Evolutionary conservation across 2,888 invertebrate genomes (phyloP), one percentile per base, ranked within the genome.

Genomic region (Cordylochernes scorpioides): DNA sequence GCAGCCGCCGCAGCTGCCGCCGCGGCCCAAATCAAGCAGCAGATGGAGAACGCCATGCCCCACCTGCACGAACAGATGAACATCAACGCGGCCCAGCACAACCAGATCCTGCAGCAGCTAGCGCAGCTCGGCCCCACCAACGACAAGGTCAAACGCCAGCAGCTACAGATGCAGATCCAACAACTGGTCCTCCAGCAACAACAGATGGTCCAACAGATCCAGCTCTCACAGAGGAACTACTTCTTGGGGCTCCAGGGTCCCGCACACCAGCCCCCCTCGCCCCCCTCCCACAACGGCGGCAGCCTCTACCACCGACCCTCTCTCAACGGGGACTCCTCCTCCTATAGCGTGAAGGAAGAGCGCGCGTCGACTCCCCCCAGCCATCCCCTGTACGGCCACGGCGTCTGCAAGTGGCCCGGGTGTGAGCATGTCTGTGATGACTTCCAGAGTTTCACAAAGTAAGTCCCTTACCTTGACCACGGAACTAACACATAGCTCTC

Each of bases 351-450:
- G 16, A 38, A 34, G 19, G 28, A 19, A 8, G 21, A 19, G 24
- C 15, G 30, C 14, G 22, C 25, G 9, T 27, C 32, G 12, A 29
- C 29, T 25, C 34, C 37, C 3, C 34, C 32, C 2, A 24, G 16
- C 4, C 35, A 38, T 16, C 22, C 78, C 14, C 61, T 84, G 8
- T 84, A 74, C 48, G 77, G 82, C 1, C 78, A 88, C 50, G 84
- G 84, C 7, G 73, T 88, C 25, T 94, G 94, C 61, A 78, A 78
- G 53, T 94, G 94, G 94, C 91, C 91, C 1, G 84, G 86, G 34
- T 94, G 94, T 58, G 91, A 94, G 59, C 68, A 72, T 26, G 68
- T 78, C 35, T 78, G 84, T 51, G 84, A 84, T 47, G 82, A 86
- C 53, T 69, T 75, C 45, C 66, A 71, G 48, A 65, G 74, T 44